phyloP scores from a whole-genome alignment of 2,888 invertebrate species.

The Eulithis prunata region DNA sequence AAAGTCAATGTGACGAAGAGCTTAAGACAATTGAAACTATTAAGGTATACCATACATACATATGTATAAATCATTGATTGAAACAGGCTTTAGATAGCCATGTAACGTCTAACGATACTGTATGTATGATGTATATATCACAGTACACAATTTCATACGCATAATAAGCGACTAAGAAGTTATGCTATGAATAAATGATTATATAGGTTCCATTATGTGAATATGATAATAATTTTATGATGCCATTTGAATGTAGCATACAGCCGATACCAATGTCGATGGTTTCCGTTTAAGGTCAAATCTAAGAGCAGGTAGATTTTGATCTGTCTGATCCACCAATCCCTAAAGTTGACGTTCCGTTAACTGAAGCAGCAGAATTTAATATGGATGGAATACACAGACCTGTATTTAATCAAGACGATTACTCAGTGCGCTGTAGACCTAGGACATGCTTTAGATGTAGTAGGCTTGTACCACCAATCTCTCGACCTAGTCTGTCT shows the following conservation, averaged over 20 bases:
- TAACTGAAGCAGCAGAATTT: neutral
- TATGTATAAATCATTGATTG: too few relatives aligned
- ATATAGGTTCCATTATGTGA: constrained; percentile 19
- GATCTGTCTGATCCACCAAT: neutral
- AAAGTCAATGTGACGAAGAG: constrained; percentile 3
- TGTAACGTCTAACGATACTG: neutral
- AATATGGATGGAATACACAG: too few relatives aligned
- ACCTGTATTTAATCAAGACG: too few relatives aligned
- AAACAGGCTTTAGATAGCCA: constrained; percentile 24
- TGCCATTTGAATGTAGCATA: neutral
- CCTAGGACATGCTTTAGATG: too few relatives aligned
- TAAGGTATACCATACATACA: too few relatives aligned
- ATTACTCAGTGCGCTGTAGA: too few relatives aligned
- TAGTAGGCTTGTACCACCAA: too few relatives aligned
- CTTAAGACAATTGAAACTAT: constrained; percentile 7
- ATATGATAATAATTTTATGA: constrained; percentile 3
- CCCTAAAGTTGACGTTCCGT: neutral
- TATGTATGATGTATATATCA: neutral
- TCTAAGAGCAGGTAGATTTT: neutral
- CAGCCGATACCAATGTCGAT: neutral
- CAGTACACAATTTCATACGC: constrained; percentile 5
- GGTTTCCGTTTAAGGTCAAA: neutral
- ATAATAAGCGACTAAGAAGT: constrained; percentile 2
- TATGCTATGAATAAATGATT: constrained; percentile 36
- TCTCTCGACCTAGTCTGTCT: too few relatives aligned